These are phyloP conservation scores for Botia kubotai DNA, from an alignment of 2,797 vertebrate species.

Conservation along the genomic window DNA sequence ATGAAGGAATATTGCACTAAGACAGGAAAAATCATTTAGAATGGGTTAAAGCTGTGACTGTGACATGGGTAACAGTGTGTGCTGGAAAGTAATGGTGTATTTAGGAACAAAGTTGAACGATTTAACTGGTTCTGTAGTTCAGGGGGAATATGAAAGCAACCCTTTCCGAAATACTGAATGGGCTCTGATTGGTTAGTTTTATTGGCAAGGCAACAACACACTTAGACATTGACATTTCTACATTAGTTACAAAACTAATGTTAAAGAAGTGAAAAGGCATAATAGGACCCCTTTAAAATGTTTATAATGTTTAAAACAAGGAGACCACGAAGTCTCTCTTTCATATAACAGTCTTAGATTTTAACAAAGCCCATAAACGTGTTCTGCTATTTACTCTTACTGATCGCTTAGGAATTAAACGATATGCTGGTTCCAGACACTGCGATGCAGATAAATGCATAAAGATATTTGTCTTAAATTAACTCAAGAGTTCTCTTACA, in stretches of 20 bases:
- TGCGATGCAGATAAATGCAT: background rate
- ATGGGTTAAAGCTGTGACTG: constrained; percentile 2
- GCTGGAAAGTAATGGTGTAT: background rate
- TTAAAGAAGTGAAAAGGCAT: no score
- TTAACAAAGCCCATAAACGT: background rate
- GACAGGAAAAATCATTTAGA: background rate
- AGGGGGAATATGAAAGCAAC: background rate
- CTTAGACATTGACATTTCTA: no score
- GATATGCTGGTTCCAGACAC: background rate
- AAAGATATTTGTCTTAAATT: background rate
- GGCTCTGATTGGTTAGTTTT: no score
- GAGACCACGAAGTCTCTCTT: background rate
- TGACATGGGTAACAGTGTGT: background rate
- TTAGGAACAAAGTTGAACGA: constrained; percentile 1
- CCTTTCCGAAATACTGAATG: no score
- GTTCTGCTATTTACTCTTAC: background rate
- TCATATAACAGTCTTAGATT: background rate
- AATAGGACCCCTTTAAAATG: constrained; percentile 6
- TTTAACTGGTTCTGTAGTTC: background rate
- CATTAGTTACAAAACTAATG: no score
- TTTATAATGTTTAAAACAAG: background rate
- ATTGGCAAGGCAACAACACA: no score
- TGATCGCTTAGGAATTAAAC: background rate
- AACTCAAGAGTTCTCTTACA: no score
- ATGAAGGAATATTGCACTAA: background rate